phyloP scores from a whole-genome alignment of 1,140 invertebrate genomes.

The Geopemphigus sp. region DNA sequence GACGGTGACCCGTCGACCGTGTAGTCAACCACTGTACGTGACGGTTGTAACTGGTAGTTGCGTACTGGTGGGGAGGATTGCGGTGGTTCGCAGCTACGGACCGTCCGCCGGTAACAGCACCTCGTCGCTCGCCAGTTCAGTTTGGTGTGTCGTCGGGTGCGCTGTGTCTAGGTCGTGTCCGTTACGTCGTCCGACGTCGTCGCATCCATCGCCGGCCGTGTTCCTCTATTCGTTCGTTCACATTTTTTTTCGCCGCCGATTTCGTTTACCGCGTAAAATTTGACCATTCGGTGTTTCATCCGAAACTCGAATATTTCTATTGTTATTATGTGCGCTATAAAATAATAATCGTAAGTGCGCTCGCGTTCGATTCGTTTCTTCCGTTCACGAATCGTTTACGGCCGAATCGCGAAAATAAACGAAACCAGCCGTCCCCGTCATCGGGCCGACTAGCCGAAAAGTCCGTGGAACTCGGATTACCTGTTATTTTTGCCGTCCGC shows the following conservation, averaged over 20 bases:
- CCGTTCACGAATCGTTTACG: background rate
- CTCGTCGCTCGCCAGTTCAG: slow-evolving; percentile 21
- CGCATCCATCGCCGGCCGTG: background rate
- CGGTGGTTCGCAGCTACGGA: background rate
- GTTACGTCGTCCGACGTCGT: background rate
- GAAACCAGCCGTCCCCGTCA: too few species aligned
- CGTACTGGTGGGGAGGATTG: too few species aligned
- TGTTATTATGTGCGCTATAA: background rate
- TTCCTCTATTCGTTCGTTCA: too few species aligned
- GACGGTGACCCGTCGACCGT: slow-evolving; percentile 12
- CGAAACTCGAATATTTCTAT: background rate
- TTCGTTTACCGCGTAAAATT: too few species aligned
- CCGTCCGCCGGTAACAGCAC: background rate
- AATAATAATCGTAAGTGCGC: background rate
- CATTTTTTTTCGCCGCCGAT: too few species aligned
- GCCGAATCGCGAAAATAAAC: background rate
- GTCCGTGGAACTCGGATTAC: background rate
- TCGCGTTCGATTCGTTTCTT: background rate
- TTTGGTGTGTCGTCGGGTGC: slow-evolving; percentile 29
- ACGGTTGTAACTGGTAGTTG: too few species aligned
- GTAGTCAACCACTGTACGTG: background rate
- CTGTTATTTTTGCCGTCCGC: background rate
- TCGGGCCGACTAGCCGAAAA: background rate
- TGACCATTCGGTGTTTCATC: background rate
- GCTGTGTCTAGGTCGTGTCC: background rate